Percentiles rank a stretch among this genome's conserved stretches.
Conservation (phyloP, 2,888 invertebrate genomes). For the Cenopis cana region DNA sequence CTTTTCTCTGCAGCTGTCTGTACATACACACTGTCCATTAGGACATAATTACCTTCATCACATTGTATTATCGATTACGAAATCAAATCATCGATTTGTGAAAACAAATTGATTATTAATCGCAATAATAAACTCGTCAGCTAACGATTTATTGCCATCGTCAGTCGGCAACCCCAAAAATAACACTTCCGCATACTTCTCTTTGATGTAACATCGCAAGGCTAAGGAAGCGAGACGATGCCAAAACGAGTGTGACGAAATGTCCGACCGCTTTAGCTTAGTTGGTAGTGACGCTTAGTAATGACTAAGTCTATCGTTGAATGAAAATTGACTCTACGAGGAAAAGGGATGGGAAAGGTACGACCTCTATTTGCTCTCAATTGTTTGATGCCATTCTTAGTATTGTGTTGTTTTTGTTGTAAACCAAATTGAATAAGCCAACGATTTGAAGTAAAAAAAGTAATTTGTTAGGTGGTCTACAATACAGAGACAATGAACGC, state of each 20-base stretch:
- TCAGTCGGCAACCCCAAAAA: slow-evolving; percentile 26
- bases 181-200: slow-evolving; percentile 36
- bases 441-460: not conserved
- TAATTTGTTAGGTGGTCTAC: not conserved
- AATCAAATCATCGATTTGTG: not conserved
- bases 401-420: slow-evolving; percentile 9
- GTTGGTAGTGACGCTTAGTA: too few species aligned
- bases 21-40: too few species aligned
- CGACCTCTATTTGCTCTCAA: not conserved
- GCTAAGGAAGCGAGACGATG: slow-evolving; percentile 21
- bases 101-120: slow-evolving; percentile 20
- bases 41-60: not conserved
- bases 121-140: not conserved
- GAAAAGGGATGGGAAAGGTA: too few species aligned
- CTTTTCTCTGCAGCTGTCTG: too few species aligned
- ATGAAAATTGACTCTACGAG: too few species aligned
- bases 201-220: slow-evolving; percentile 28
- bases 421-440: not conserved
- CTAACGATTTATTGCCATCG: slow-evolving; percentile 16
- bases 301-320: too few species aligned
- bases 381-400: slow-evolving; percentile 3
- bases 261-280: not conserved
- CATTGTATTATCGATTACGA: not conserved
- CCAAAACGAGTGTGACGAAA: slow-evolving; percentile 29
- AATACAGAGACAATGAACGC: too few species aligned